Conservation (phyloP, 1,140 invertebrate genomes). For the Drosophila tropicalis region DNA sequence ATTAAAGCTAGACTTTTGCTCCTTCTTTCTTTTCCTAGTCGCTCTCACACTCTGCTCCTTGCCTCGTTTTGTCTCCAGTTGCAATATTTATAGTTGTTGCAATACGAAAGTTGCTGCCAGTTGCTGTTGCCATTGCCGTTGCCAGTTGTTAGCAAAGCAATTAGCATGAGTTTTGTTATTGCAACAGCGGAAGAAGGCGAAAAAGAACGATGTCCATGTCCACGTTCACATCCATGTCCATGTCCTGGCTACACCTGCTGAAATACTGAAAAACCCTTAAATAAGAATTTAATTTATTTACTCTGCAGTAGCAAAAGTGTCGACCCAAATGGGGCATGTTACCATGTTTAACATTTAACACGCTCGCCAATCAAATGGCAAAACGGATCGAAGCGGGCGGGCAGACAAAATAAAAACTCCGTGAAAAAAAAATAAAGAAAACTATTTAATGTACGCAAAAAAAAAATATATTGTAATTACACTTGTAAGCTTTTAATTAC, state of each 20-base stretch:
- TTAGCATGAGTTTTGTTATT: conserved; percentile 80
- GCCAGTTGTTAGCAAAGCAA: conserved; percentile 79
- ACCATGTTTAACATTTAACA: conserved; percentile 56
- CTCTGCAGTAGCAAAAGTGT: conserved; percentile 62
- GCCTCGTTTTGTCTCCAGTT: conserved; percentile 36
- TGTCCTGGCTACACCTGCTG: conserved; percentile 14
- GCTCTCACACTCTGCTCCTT: conserved; percentile 33
- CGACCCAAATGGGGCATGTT: conserved; percentile 63
- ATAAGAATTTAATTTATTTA: conserved; percentile 79
- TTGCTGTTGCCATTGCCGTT: conserved; percentile 65
- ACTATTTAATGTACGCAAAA: neutral
- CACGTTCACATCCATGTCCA: conserved; percentile 39
- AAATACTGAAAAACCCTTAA: conserved; percentile 26
- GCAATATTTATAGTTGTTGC: conserved; percentile 71
- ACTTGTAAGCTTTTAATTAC: neutral
- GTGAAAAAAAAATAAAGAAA: neutral
- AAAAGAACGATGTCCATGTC: conserved; percentile 35
- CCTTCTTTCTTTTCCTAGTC: neutral
- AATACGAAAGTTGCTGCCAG: conserved; percentile 45
- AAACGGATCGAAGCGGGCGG: conserved; percentile 8
- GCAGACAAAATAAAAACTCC: neutral
- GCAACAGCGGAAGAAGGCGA: conserved; percentile 56
- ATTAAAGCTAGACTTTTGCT: conserved; percentile 64
- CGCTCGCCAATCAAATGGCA: conserved; percentile 55
- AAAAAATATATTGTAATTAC: neutral